These are phyloP conservation scores for Diarsia brunnea DNA, from an alignment of 2,888 invertebrate genomes.

Conservation along the genomic window DNA sequence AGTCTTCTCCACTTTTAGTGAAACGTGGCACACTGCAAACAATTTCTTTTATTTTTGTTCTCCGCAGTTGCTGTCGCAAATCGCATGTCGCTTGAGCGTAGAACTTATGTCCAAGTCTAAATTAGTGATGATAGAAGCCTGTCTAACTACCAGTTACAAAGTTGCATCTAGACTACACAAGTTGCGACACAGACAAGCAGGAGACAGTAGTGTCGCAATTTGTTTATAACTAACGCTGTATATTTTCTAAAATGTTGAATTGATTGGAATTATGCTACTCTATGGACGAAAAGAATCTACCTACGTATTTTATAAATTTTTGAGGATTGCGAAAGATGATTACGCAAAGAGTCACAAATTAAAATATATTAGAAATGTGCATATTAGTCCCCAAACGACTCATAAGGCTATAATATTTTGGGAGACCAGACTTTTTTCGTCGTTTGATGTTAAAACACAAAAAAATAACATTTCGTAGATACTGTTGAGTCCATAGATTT, in stretches of 20 bases:
- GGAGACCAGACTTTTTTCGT: background rate
- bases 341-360: background rate
- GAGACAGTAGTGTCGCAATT: conserved; percentile 39
- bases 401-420: background rate
- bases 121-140: conserved; percentile 6
- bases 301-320: background rate
- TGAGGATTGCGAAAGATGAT: background rate
- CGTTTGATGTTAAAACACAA: background rate
- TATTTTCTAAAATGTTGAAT: background rate
- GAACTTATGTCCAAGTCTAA: background rate
- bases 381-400: background rate
- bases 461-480: background rate
- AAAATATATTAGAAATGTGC: background rate
- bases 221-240: conserved; percentile 5
- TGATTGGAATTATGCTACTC: background rate
- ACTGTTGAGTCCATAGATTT: background rate
- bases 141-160: conserved; percentile 24
- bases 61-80: background rate
- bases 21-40: background rate
- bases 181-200: conserved; percentile 29
- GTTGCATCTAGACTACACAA: conserved; percentile 26
- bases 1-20: background rate
- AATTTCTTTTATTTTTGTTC: background rate
- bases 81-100: background rate
- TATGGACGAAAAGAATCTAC: background rate